Evolutionary conservation across 2,797 vertebrate species (phyloP), one percentile per base, ranked within the genome.

Genomic region (Clamator glandarius): DNA sequence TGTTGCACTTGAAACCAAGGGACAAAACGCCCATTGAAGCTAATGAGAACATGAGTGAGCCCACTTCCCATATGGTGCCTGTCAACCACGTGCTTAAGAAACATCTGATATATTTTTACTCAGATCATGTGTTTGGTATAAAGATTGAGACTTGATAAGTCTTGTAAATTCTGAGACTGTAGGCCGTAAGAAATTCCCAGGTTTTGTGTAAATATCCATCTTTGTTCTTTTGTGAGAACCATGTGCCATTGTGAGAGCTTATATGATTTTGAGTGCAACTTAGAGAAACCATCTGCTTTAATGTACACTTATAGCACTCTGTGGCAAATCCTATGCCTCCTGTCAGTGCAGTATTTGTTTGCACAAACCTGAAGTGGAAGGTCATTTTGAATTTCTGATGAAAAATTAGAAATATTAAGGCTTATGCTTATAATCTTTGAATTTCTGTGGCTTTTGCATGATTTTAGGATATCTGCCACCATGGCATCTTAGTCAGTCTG

Each of bases 21-120:
- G 55, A 93, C 76, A 91, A 82, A 95, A 92, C 14, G 2, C 69
- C 67, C 73, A 50, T 74, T 83, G 87, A 83, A 91, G 51, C 41
- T 78, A 75, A 81, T 86, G 73, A 88, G 91, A 91, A 90, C 69
- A 86, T 24, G 52, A 74, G 35, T 57, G 63, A 95, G 50, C 95
- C 92, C 95, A 96, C 84, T 93, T 94, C 82, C 96, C 96, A 97
- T 96, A 97, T 97, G 97, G 97, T 74, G 89, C 95, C 87, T 96
- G 90, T 94, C 93, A 97, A 77, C 89, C 94, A 97, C 33, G 58
- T 95, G 96, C 77, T 87, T 93, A 87, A 96, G 92, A 82, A 83
- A 75, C 68, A 84, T 89, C 83, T 90, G 19, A 93, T 97, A 50
- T 95, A 95, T 96, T 96, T 90, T 84, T 92, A 81, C 91, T 92